A percentile compares a stretch with the other conserved stretches of the same genome.
Evolutionary conservation across 2,113 vertebrate species (phyloP).

Genomic region (Astur gentilis): DNA sequence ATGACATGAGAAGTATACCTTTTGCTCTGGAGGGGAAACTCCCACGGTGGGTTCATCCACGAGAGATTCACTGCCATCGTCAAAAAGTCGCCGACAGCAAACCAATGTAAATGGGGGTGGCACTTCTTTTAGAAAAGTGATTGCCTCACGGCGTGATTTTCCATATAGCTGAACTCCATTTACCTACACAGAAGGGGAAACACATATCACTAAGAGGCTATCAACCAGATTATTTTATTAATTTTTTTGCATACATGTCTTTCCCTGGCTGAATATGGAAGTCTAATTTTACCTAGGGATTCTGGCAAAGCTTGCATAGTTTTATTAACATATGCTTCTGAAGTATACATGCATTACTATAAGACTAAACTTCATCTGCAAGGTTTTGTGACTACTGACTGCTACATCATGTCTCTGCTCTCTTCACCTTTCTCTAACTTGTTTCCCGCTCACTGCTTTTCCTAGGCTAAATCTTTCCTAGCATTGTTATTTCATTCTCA

Average conservation of each 20-base stretch:
- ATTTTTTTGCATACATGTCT: accelerated
- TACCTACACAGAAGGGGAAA: constrained; percentile 71
- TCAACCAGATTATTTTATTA: not conserved
- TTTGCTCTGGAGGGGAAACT: not conserved
- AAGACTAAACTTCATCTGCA: not conserved
- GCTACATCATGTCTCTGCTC: not conserved
- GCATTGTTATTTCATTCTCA: not conserved
- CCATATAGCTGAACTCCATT: constrained; percentile 88
- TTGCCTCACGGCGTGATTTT: constrained; percentile 86
- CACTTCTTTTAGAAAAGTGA: constrained; percentile 91
- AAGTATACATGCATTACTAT: not conserved
- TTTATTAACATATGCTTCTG: not conserved
- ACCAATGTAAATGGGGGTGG: constrained; percentile 91
- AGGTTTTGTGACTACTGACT: not conserved
- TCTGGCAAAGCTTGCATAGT: not conserved
- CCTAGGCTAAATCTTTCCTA: not conserved
- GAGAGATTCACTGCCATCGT: constrained; percentile 75
- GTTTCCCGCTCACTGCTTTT: not conserved
- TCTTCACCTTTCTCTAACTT: not conserved
- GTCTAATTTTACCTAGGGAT: not conserved
- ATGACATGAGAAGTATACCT: constrained; percentile 22
- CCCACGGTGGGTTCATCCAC: constrained; percentile 42
- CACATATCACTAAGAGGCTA: not conserved
- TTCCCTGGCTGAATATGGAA: not conserved
- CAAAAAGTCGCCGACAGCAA: constrained; percentile 85